These are phyloP conservation scores for Odontomyia ornata DNA, from an alignment of 2,888 invertebrate species.

Conservation along the genomic window DNA sequence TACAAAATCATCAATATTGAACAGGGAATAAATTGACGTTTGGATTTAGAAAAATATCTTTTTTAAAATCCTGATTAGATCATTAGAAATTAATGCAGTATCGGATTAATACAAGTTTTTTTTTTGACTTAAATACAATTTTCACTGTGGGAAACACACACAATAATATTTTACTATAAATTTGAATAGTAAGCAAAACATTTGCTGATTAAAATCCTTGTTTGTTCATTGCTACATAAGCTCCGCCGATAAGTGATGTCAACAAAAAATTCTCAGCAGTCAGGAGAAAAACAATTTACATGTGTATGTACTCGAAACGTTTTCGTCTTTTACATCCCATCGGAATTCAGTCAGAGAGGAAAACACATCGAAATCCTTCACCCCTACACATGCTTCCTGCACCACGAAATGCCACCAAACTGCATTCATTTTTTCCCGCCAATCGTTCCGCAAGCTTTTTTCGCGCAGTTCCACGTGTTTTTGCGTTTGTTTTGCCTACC, in stretches of 20 bases:
- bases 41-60: no score
- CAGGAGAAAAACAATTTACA: background rate
- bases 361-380: background rate
- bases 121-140: no score
- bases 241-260: background rate
- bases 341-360: background rate
- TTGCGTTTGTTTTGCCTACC: conserved; percentile 21
- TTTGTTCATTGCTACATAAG: no score
- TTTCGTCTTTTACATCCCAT: background rate
- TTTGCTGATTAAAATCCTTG: no score
- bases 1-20: no score
- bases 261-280: background rate
- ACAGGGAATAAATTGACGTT: no score
- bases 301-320: background rate
- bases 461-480: conserved; percentile 43
- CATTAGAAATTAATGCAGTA: no score
- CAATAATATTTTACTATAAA: no score
- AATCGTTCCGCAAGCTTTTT: conserved; percentile 25
- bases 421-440: conserved; percentile 32
- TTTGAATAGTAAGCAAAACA: no score
- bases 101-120: no score
- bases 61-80: no score
- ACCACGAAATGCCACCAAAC: background rate
- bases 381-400: background rate
- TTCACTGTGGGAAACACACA: no score